Conservation (phyloP, 2,888 invertebrate species). For the Heliconius charithonia region DNA sequence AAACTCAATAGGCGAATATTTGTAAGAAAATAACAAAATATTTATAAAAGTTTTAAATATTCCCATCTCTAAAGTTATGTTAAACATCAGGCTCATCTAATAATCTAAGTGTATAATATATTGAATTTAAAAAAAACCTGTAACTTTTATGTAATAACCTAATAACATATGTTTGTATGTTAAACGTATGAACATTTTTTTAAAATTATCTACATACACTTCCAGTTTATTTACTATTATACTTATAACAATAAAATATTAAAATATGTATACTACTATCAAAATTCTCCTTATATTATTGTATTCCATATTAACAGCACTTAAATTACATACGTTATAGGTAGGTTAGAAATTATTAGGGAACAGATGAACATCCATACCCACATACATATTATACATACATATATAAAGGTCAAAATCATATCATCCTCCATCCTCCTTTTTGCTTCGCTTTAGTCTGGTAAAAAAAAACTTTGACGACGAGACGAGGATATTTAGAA, state of each 20-base stretch:
- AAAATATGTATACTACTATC: too few relatives aligned
- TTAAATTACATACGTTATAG: neutral
- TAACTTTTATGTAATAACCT: neutral
- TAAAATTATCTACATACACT: neutral
- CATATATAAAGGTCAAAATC: too few relatives aligned
- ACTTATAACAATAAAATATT: neutral
- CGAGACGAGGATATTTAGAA: constrained; percentile 38
- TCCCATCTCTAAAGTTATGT: neutral
- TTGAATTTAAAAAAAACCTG: neutral
- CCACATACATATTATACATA: too few relatives aligned
- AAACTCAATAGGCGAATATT: constrained; percentile 15
- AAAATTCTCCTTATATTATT: too few relatives aligned
- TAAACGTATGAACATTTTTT: neutral
- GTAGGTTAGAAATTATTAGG: too few relatives aligned
- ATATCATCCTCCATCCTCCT: too few relatives aligned
- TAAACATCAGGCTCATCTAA: neutral
- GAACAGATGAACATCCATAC: too few relatives aligned
- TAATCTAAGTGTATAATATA: constrained; percentile 9
- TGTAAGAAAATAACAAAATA: neutral
- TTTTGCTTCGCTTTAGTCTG: too few relatives aligned
- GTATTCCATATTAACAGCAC: too few relatives aligned
- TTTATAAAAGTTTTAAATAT: constrained; percentile 1
- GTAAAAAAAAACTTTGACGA: constrained; percentile 28
- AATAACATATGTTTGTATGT: neutral
- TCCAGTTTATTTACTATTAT: neutral